Evolutionary conservation across 2,888 invertebrate species (phyloP).

Genomic region (Anarsia innoxiella): DNA sequence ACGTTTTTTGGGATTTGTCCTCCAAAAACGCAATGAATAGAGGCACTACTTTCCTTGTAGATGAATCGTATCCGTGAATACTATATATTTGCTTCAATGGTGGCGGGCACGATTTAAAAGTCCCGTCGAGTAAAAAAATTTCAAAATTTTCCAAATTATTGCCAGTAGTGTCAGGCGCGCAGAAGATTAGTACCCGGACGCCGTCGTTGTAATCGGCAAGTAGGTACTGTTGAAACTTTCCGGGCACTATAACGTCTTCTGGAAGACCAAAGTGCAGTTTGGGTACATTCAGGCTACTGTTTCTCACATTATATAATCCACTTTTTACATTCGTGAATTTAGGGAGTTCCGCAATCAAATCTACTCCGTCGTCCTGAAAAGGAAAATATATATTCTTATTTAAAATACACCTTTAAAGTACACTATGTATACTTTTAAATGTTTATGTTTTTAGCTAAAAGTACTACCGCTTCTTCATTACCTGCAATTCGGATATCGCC

Average conservation of each 20-base stretch:
- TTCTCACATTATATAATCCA: constrained; percentile 10
- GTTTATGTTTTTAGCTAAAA: too few relatives aligned
- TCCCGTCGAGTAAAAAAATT: constrained; percentile 1
- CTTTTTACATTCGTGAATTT: constrained; percentile 6
- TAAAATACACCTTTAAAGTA: too few relatives aligned
- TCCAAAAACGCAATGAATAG: not conserved
- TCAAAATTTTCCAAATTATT: not conserved
- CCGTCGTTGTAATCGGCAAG: constrained; percentile 10
- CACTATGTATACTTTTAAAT: too few relatives aligned
- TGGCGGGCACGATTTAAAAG: not conserved
- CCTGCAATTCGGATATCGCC: too few relatives aligned
- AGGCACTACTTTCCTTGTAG: constrained; percentile 1
- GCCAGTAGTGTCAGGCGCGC: not conserved
- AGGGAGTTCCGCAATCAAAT: constrained; percentile 5
- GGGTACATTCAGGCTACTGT: constrained; percentile 6
- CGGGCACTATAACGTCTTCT: constrained; percentile 9
- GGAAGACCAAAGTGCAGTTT: constrained; percentile 8
- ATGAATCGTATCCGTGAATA: not conserved
- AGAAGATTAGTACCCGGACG: not conserved
- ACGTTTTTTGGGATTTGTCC: constrained; percentile 7
- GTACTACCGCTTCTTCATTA: too few relatives aligned
- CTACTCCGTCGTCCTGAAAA: constrained; percentile 11
- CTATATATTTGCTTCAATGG: constrained; percentile 2
- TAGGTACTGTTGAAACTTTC: constrained; percentile 7
- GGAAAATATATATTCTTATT: too few relatives aligned